Base-by-base conservation (phyloP, 2,797 vertebrate species). In the Molossus molossus region DNA sequence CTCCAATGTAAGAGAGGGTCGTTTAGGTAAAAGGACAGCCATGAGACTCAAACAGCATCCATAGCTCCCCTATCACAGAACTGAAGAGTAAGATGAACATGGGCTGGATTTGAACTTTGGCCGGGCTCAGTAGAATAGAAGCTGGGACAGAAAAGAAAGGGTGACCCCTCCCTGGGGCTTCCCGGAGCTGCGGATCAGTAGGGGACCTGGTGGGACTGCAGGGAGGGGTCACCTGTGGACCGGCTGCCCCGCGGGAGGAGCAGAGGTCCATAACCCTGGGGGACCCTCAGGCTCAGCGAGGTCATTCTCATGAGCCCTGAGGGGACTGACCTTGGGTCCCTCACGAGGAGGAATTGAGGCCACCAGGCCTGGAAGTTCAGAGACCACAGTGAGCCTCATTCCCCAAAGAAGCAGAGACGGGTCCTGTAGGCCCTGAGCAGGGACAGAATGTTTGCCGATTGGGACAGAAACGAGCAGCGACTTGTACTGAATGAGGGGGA, bases 251-350 rank as follows among this genome's bases (percentile, higher is more conserved):
- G 15, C 9, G 67, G 79, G 33, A 73, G 83, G 96, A 48, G 20
- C 50, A 75, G 57, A 23, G 23, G 75, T 9, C 60, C 40, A 45
- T 45, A 45, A 45, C 40, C 40, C 40, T 45, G 40, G 40, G 40
- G 40, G 40, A 45, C 40, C 69, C 94, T 94, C 64, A 97, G n/a
- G 75, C 57, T 95, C 77, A 92, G 58, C 6, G 80, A 97, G 20
- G 96, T 92, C 84, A 90, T 92, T 94, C 94, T 88, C 85, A 60
- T 60, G 82, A 96, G 64, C 48, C 95, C 57, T 0, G 1, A 75
- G 96, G 87, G 87, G 94, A 96, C 96, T 92, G 91, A 81, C 97
- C 84, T 25, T 81, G 92, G 87, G 96, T 70, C 70, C 72, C 62
- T 91, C 83, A 76, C 0, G 77, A 64, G 73, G 20, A 94, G 45